Percentiles rank a stretch among this genome's conserved stretches.
Conservation (phyloP, 2,797 vertebrate genomes). For the Sebastes elongatus region DNA sequence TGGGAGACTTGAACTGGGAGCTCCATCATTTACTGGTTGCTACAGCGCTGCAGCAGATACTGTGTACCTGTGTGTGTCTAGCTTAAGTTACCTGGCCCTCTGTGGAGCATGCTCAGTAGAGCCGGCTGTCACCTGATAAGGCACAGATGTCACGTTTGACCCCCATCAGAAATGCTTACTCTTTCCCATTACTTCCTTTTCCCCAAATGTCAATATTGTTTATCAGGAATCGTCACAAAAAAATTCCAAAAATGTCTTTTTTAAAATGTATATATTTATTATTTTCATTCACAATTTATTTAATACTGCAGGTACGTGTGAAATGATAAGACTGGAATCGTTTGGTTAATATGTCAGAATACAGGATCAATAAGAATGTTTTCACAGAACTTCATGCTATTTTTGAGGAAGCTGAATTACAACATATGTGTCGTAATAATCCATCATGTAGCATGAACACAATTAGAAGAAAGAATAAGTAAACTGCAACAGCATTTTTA, state of each 20-base stretch:
- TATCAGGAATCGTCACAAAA: not conserved
- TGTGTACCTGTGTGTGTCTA: constrained; percentile 13
- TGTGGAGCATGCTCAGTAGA: constrained; percentile 68
- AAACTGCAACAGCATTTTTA: no score
- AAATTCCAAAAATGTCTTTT: not conserved
- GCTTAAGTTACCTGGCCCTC: constrained; percentile 58
- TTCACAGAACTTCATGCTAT: no score
- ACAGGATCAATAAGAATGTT: no score
- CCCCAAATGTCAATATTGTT: not conserved
- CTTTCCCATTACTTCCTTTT: not conserved
- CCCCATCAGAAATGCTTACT: not conserved
- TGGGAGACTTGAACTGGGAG: not conserved
- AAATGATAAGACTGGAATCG: no score
- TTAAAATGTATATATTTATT: not conserved
- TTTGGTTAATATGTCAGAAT: no score
- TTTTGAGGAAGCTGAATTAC: no score
- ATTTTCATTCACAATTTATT: not conserved
- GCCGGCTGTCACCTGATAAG: constrained; percentile 65
- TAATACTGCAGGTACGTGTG: fast-evolving
- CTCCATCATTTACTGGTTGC: constrained; percentile 18
- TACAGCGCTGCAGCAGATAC: not conserved
- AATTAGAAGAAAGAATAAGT: no score
- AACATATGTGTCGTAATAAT: no score
- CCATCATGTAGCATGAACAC: no score
- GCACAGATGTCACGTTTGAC: constrained; percentile 35